A percentile compares a stretch with the other conserved stretches of the same genome.
These are phyloP conservation scores for Zenarchopterus dispar DNA, from an alignment of 2,797 vertebrate genomes.

Conservation along the genomic window DNA sequence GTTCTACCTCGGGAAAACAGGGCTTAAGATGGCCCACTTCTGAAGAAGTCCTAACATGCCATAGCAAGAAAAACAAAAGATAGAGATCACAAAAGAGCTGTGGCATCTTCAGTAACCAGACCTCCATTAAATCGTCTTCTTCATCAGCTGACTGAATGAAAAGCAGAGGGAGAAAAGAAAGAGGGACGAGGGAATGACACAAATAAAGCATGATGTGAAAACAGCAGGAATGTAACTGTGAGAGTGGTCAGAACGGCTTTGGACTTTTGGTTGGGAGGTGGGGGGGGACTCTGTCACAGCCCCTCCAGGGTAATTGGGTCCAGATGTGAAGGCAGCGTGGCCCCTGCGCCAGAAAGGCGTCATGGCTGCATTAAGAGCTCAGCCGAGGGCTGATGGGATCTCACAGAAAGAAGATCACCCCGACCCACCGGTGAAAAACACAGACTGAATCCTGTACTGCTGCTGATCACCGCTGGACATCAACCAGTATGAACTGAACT, in stretches of 20 bases:
- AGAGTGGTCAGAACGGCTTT: slow-evolving; percentile 54
- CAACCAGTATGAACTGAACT: slow-evolving; percentile 5
- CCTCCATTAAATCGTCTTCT: neutral
- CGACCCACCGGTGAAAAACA: slow-evolving; percentile 41
- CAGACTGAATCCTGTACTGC: slow-evolving; percentile 47
- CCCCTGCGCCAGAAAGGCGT: slow-evolving; percentile 88
- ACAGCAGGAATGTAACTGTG: slow-evolving; percentile 63
- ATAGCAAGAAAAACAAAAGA: neutral
- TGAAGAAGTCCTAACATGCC: slow-evolving; percentile 5
- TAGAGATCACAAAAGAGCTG: too few species aligned
- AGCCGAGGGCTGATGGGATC: slow-evolving; percentile 72
- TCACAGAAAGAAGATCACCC: slow-evolving; percentile 55
- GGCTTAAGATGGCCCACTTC: slow-evolving; percentile 29
- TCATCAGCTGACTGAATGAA: slow-evolving; percentile 2
- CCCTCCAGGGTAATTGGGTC: slow-evolving; percentile 91
- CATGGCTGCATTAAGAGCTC: slow-evolving; percentile 83
- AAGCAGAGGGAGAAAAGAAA: neutral
- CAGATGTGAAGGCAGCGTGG: slow-evolving; percentile 88
- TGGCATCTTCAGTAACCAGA: too few species aligned
- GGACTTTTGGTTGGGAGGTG: slow-evolving; percentile 50
- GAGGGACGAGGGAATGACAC: slow-evolving; percentile 10
- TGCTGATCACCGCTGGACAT: slow-evolving; percentile 54
- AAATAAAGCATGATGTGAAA: slow-evolving; percentile 49
- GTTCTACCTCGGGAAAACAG: slow-evolving; percentile 55
- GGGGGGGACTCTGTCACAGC: slow-evolving; percentile 87